These are phyloP conservation scores for Crotalus tigris DNA, from an alignment of 2,113 vertebrate species.

Conservation along the genomic window DNA sequence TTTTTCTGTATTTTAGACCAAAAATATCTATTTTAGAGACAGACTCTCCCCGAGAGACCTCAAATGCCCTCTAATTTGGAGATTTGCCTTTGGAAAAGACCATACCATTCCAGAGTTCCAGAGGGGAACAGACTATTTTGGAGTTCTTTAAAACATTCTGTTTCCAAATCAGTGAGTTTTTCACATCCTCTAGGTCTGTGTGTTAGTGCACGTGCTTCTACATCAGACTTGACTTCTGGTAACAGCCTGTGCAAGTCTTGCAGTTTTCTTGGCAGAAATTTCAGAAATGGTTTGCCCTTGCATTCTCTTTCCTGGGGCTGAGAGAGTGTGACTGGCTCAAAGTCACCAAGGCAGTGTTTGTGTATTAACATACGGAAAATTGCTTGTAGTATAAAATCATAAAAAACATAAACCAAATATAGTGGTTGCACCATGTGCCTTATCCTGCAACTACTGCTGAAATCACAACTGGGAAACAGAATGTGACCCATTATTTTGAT, in stretches of 20 bases:
- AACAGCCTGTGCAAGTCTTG: background rate
- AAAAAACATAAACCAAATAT: background rate
- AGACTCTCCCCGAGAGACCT: background rate
- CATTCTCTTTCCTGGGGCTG: background rate
- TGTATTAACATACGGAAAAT: background rate
- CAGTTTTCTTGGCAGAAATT: background rate
- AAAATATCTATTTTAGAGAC: background rate
- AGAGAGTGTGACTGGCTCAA: background rate
- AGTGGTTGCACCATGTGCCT: background rate
- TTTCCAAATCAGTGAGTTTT: background rate
- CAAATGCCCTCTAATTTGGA: background rate
- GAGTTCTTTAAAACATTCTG: background rate
- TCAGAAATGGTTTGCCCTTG: background rate
- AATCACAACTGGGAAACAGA: background rate
- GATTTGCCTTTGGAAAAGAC: background rate
- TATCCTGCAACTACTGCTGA: background rate
- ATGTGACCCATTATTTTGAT: background rate
- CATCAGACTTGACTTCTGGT: background rate
- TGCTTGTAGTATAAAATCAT: background rate
- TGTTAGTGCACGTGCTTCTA: background rate
- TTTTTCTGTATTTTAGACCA: background rate
- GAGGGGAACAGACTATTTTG: background rate
- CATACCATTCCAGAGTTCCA: background rate
- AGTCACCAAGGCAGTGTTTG: background rate
- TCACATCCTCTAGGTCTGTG: background rate